Base-by-base conservation (phyloP, 1,140 invertebrate genomes). In the Anastrepha ludens region DNA sequence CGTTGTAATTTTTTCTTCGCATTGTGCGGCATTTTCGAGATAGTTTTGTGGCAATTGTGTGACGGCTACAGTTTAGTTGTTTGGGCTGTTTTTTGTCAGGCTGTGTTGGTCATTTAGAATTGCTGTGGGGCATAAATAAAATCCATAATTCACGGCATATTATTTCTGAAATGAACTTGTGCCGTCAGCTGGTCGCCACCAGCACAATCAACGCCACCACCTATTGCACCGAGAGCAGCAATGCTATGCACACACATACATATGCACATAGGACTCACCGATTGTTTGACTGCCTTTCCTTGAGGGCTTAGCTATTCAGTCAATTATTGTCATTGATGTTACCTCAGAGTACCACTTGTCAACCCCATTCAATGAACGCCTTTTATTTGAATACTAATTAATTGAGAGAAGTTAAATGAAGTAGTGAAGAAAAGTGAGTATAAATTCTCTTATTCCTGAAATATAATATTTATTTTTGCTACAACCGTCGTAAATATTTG, bases 61-160 rank as follows among this genome's bases (percentile, higher is more conserved):
- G 5, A 9, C 50, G 50, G 9, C 5, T 9, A 55, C 5, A 55
- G 9, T 55, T 55, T 55, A 55, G 9, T 55, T 55, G 5, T 55
- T 55, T 55, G 5, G 9, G 9, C 9, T 55, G 5, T 55, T 55
- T 55, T 55, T 9, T 55, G 5, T 7, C 5, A 55, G 50, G 50
- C 9, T 55, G 50, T 55, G 50, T 55, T 55, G 50, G 50, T 3
- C 60, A 62, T 62, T 62, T n/a, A 62, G 60, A 62, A 17, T 17
- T 74, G 67, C 67, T 74, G 41, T 13, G 41, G 41, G 81, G 86
- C 90, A 89, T 90, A 20, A 87, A 74, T 70, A 88, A 88, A 88
- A 62, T 92, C 92, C 89, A 92, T 92, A 92, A 90, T 91, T 92
- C 91, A 92, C 85, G 90, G 90, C 90, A 91, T 92, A 92, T 92